Conservation (phyloP, 1,140 invertebrate species). For the Drosophila grimshawi region DNA sequence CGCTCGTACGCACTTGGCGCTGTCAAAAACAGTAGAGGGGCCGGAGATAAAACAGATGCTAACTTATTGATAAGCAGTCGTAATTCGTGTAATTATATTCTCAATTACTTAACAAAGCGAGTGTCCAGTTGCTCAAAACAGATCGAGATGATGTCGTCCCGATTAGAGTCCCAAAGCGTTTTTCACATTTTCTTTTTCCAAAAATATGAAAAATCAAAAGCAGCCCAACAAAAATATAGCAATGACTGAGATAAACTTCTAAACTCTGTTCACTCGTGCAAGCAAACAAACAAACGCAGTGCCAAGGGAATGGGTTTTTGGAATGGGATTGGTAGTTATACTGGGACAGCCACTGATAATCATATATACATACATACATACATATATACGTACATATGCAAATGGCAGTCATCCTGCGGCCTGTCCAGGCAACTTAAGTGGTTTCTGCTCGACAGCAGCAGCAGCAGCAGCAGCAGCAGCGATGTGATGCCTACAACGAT, state of each 20-base stretch:
- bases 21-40: constrained; percentile 59
- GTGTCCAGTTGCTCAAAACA: constrained; percentile 19
- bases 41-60: constrained; percentile 71
- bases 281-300: constrained; percentile 55
- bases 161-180: constrained; percentile 64
- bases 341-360: background rate
- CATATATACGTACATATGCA: constrained; percentile 64
- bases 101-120: constrained; percentile 69
- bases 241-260: constrained; percentile 72
- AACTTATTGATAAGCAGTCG: constrained; percentile 65
- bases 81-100: constrained; percentile 83
- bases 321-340: background rate
- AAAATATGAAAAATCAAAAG: constrained; percentile 65
- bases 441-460: constrained; percentile 53
- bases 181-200: constrained; percentile 32
- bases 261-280: constrained; percentile 68
- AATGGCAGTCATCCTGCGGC: constrained; percentile 71
- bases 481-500: constrained; percentile 77
- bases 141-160: constrained; percentile 52
- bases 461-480: constrained; percentile 42
- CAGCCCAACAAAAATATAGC: constrained; percentile 65
- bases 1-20: constrained; percentile 54
- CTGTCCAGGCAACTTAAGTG: constrained; percentile 72
- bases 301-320: constrained; percentile 14
- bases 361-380: constrained; percentile 1